A percentile compares a stretch with the other conserved stretches of the same genome.
Conservation (phyloP, 1,140 invertebrate species). For the Nilaparvata lugens region DNA sequence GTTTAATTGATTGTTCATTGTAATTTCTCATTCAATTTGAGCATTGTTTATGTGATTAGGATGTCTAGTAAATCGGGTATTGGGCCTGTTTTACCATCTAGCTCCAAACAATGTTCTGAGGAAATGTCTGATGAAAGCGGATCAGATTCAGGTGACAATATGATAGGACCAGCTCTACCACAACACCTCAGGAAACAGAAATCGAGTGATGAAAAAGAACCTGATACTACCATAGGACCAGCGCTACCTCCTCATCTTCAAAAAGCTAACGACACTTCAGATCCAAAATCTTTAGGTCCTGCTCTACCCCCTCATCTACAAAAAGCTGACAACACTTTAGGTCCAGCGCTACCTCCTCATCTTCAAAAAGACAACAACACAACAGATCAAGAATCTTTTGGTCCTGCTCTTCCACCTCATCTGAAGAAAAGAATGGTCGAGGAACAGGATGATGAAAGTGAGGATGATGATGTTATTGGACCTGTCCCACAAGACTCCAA, state of each 20-base stretch:
- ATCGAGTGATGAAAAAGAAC: too few species aligned
- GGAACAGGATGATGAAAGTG: not conserved
- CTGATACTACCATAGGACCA: conserved; percentile 13
- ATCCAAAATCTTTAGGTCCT: conserved; percentile 16
- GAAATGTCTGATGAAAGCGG: too few species aligned
- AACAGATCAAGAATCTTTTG: conserved; percentile 22
- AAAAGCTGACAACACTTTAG: not conserved
- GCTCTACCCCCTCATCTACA: conserved; percentile 14
- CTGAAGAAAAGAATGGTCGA: conserved; percentile 14
- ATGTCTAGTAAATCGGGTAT: too few species aligned
- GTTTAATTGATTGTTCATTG: too few species aligned
- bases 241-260: conserved; percentile 14
- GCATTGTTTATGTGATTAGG: too few species aligned
- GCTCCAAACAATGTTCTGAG: too few species aligned
- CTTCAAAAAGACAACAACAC: not conserved
- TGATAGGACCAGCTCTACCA: too few species aligned
- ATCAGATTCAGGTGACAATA: too few species aligned
- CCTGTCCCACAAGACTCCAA: not conserved
- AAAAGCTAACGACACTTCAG: not conserved
- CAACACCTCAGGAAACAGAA: too few species aligned
- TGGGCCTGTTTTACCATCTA: too few species aligned
- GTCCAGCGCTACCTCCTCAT: conserved; percentile 8
- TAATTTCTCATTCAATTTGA: too few species aligned
- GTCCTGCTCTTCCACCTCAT: conserved; percentile 32
- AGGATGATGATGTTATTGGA: not conserved